Conservation (phyloP, 2,113 vertebrate genomes). For the Cichladusa arquata region DNA sequence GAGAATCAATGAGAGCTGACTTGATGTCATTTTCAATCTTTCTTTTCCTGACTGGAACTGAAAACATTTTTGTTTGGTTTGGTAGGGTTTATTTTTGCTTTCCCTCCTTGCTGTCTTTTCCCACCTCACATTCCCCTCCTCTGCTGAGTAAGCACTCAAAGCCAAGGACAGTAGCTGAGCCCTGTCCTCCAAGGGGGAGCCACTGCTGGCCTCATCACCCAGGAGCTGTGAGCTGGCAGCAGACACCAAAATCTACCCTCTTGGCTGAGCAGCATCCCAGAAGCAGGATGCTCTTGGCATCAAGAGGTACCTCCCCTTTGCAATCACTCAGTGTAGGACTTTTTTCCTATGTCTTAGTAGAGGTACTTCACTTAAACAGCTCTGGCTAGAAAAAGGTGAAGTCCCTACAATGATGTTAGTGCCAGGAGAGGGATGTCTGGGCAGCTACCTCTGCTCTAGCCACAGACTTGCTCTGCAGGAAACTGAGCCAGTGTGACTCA, state of each 20-base stretch:
- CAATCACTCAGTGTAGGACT: neutral
- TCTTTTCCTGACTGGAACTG: neutral
- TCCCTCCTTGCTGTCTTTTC: neutral
- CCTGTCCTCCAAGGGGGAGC: neutral
- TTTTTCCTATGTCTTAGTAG: neutral
- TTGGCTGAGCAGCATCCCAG: neutral
- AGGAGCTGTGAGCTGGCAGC: neutral
- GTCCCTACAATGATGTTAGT: neutral
- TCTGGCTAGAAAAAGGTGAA: neutral
- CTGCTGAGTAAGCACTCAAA: neutral
- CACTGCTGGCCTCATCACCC: neutral
- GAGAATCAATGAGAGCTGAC: slow-evolving; percentile 38
- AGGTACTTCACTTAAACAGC: neutral
- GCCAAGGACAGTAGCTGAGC: neutral
- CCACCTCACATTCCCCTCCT: neutral
- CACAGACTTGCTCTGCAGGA: neutral
- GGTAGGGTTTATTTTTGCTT: neutral
- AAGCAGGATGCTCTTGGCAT: neutral
- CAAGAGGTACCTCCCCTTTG: accelerated
- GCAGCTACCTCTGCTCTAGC: neutral
- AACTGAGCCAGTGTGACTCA: accelerated
- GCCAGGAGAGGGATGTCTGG: neutral
- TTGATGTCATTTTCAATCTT: slow-evolving; percentile 52
- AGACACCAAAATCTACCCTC: accelerated
- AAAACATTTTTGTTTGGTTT: slow-evolving; percentile 26